A percentile compares a stretch with the other conserved stretches of the same genome.
Conservation (phyloP, 1,140 invertebrate species). For the Drosophila nannoptera region DNA sequence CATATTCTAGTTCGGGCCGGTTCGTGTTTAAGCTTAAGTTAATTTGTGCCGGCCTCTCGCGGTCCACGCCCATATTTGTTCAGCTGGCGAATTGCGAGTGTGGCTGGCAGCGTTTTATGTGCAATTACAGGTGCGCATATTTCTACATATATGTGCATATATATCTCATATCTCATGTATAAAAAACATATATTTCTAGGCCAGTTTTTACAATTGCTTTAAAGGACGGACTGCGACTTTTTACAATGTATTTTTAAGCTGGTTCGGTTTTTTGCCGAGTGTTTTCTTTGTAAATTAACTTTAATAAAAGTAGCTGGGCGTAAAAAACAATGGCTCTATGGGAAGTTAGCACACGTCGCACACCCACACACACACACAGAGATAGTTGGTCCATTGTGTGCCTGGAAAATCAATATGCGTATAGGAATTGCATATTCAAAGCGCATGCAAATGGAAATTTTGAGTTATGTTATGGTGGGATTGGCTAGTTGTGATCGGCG, state of each 20-base stretch:
- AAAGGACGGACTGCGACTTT: slow-evolving; percentile 32
- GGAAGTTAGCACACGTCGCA: slow-evolving; percentile 7
- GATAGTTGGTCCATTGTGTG: slow-evolving; percentile 16
- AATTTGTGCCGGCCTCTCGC: slow-evolving; percentile 1
- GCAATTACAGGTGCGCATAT: not conserved
- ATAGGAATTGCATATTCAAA: slow-evolving; percentile 69
- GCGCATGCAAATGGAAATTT: slow-evolving; percentile 58
- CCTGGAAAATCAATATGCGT: slow-evolving; percentile 63
- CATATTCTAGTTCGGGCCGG: not conserved
- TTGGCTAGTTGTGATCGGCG: not conserved
- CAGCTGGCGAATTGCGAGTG: slow-evolving; percentile 53
- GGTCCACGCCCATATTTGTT: slow-evolving; percentile 40
- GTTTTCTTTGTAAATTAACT: slow-evolving; percentile 75
- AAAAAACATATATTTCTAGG: slow-evolving; percentile 5
- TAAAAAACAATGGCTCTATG: slow-evolving; percentile 37
- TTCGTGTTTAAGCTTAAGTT: not conserved
- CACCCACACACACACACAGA: not conserved
- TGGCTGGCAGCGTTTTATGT: slow-evolving; percentile 26
- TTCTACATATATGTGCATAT: not conserved
- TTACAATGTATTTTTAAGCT: slow-evolving; percentile 67
- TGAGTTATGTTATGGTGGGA: slow-evolving; percentile 50
- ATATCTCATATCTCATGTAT: not conserved
- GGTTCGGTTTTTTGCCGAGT: slow-evolving; percentile 14
- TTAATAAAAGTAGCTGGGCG: slow-evolving; percentile 58
- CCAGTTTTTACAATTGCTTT: slow-evolving; percentile 41